These are phyloP conservation scores for Drosophila monieri DNA, from an alignment of 2,888 invertebrate species.

Conservation along the genomic window DNA sequence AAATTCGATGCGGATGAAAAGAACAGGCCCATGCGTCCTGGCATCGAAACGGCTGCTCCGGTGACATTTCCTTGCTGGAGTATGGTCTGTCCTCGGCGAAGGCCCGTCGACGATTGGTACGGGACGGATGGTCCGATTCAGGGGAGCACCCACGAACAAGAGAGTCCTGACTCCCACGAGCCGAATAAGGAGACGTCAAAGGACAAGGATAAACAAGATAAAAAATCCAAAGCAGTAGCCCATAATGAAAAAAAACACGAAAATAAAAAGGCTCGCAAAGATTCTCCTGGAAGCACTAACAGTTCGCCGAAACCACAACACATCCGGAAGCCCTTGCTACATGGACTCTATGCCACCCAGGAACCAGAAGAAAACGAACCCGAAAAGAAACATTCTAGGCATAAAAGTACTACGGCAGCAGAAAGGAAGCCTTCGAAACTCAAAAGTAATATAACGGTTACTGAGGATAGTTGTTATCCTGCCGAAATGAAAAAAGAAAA, in stretches of 20 bases:
- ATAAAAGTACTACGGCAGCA: neutral
- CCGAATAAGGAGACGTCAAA: neutral
- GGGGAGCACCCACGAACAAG: neutral
- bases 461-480: neutral
- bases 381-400: neutral
- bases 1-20: slow-evolving; percentile 26
- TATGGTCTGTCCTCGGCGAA: slow-evolving; percentile 5
- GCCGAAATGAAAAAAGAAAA: neutral
- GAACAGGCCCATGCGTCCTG: slow-evolving; percentile 35
- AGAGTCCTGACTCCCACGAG: neutral
- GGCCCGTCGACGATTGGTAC: neutral
- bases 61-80: slow-evolving; percentile 29
- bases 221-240: neutral
- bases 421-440: neutral
- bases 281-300: neutral
- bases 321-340: neutral
- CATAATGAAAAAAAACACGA: neutral
- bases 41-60: slow-evolving; percentile 46
- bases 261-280: neutral
- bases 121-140: neutral
- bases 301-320: neutral
- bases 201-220: neutral
- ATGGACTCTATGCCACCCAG: neutral
- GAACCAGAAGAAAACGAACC: neutral
- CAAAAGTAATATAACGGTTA: neutral